Base-by-base conservation (phyloP, 2,797 vertebrate genomes). In the Periophthalmus magnuspinnatus region DNA sequence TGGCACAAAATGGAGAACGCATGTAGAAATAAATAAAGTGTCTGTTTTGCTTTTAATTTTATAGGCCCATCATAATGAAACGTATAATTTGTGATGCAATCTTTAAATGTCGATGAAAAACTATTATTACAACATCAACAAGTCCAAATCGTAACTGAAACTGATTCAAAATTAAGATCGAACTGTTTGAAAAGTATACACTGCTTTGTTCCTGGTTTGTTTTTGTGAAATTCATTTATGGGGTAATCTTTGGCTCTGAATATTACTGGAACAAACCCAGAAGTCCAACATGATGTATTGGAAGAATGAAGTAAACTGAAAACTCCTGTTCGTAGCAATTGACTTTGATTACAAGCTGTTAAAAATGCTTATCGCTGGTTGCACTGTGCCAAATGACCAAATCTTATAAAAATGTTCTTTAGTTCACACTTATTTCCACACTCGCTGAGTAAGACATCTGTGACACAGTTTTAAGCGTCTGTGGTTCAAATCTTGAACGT, bases 161-260 rank as follows among this genome's bases (percentile, higher is more conserved):
- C 71, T 71, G 19, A 63, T 71, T 74, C 71, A 60, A 69, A 85
- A 81, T 50, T 60, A 0, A 62, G 21, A 71, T 65, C 73, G 70
- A 77, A 83, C 71, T 56, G 32, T 74, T 59, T 38, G 58, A 78
- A 72, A 55, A 76, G 47, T 17, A 5, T 58, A 5, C 17, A 6
- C 50, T 62, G 62, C 61, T 65, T 50, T 61, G 61, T 54, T 45
- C 3, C 4, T 45, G 41, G 41, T n/a, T 66, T 68, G 70, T 33
- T 45, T 60, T 14, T 58, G 45, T 50, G 68, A 69, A 24, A 76
- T 78, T 67, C 67, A 76, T 70, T 65, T 73, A 22, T 68, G 28
- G 41, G 74, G 80, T 83, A 79, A 24, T 72, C 72, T 1, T 74
- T 86, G 81, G 78, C 69, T 54, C 21, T 28, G 7, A 55, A 74